Base-by-base conservation (phyloP, 2,797 vertebrate species). In the Crocodylus rhombifer region DNA sequence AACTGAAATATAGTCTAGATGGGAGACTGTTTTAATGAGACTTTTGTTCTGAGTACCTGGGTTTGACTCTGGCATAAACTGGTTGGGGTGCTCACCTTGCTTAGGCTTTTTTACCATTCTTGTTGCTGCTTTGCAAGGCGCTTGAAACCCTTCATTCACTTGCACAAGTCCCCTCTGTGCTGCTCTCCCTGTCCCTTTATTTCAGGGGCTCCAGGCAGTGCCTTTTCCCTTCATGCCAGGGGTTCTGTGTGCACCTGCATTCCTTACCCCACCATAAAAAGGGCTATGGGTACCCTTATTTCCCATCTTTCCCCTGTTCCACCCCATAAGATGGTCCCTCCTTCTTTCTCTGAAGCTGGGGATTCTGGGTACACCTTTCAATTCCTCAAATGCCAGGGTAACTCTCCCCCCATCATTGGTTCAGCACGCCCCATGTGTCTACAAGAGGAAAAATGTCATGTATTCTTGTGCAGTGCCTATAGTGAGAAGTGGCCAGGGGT, bases 11-110 rank as follows among this genome's bases (percentile, higher is more conserved):
- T 0, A 4, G 3, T 64, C 82, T 91, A 12, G n/a, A 74, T 74
- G 2, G 12, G 58, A 60, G 81, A 20, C 33, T 56, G 15, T 60
- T 81, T 64, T 77, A 64, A 26, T 13, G 4, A 26, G 3, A 23
- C 17, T 84, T 77, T 58, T 74, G 21, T 36, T 76, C 65, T 71
- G 15, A 2, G 1, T 10, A 26, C 7, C 5, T 4, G 3, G n/a
- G 4, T 33, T 18, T 21, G 9, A 30, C 14, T 67, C 14, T 67
- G 12, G 58, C 4, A 18, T 2, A 0, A 4, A 4, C 0, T 1
- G 23, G 30, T 17, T 4, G 1, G 33, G 1, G 28, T 15, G n/a
- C 73, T 64, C 26, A 17, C 28, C 20, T 56, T 28, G 62, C 6
- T 57, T 11, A 4, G 61, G 25, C 2, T 80, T 2, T 2, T 0